Evolutionary conservation across 2,888 invertebrate genomes (phyloP).

Genomic region (Eustalomyia histrio): DNA sequence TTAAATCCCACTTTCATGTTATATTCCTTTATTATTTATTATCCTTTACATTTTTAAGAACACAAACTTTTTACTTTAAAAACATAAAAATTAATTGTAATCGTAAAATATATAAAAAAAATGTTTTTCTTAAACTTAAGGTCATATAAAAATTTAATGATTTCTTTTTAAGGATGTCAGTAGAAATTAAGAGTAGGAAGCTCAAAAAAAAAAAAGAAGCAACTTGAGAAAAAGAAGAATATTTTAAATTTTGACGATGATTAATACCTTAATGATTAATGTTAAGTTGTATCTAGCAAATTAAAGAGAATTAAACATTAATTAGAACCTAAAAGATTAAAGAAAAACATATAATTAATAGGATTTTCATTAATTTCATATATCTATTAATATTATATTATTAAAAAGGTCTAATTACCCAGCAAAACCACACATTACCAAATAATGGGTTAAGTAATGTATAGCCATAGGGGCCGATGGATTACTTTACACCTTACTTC

Average conservation of each 20-base stretch:
- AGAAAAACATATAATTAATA: slow-evolving; percentile 10
- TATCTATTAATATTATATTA: not conserved
- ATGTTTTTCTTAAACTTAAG: not conserved
- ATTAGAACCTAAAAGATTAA: slow-evolving; percentile 37
- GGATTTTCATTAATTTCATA: not conserved
- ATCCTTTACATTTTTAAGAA: not conserved
- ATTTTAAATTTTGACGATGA: not conserved
- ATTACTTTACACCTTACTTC: too few species aligned
- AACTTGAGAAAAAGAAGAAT: not conserved
- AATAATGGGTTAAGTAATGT: too few species aligned
- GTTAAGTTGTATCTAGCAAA: slow-evolving; percentile 31
- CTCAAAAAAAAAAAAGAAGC: slow-evolving; percentile 16
- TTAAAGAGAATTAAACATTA: slow-evolving; percentile 41
- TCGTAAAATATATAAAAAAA: slow-evolving; percentile 50
- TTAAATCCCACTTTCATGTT: not conserved
- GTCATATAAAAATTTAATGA: not conserved
- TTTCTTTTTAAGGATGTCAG: slow-evolving; percentile 19
- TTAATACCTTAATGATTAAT: slow-evolving; percentile 58
- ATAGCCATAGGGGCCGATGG: too few species aligned
- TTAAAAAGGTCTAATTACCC: too few species aligned
- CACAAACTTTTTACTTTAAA: slow-evolving; percentile 23
- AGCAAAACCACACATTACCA: too few species aligned
- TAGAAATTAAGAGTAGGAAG: slow-evolving; percentile 32
- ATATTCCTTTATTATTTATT: slow-evolving; percentile 5
- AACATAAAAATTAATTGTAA: slow-evolving; percentile 60